Percentiles rank a stretch among this genome's conserved stretches.
phyloP scores from a whole-genome alignment of 2,888 invertebrate species.

The Drosophila subsilvestris region DNA sequence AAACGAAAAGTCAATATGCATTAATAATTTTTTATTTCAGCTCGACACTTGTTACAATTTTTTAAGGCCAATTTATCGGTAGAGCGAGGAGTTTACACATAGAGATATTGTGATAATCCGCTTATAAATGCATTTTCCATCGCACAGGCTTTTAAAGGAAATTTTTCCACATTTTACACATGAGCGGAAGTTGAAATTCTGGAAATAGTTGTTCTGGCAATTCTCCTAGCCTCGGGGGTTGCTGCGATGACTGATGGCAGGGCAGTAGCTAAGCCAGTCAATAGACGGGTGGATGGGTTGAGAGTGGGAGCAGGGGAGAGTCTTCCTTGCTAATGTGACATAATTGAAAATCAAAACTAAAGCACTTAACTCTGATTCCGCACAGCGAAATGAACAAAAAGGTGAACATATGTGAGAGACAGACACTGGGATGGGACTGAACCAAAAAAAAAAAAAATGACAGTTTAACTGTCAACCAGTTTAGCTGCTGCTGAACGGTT shows the following conservation, averaged over 20 bases:
- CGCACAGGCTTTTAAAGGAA: slow-evolving; percentile 57
- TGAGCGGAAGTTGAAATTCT: slow-evolving; percentile 60
- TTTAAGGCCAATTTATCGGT: slow-evolving; percentile 65
- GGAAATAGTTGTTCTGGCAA: slow-evolving; percentile 47
- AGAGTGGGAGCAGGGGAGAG: slow-evolving; percentile 4
- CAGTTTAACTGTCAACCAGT: slow-evolving; percentile 77
- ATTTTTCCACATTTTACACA: slow-evolving; percentile 69
- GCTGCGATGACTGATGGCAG: slow-evolving; percentile 67
- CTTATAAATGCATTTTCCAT: slow-evolving; percentile 66
- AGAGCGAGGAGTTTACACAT: slow-evolving; percentile 8
- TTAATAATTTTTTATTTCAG: slow-evolving; percentile 38
- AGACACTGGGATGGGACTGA: slow-evolving; percentile 14
- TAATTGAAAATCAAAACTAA: slow-evolving; percentile 82
- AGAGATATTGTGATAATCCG: slow-evolving; percentile 64
- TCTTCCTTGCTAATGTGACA: slow-evolving; percentile 72
- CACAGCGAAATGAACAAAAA: slow-evolving; percentile 72
- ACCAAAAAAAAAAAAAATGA: slow-evolving; percentile 68
- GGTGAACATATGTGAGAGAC: slow-evolving; percentile 69
- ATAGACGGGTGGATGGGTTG: slow-evolving; percentile 36
- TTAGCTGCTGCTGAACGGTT: slow-evolving; percentile 22
- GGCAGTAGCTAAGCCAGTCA: slow-evolving; percentile 64
- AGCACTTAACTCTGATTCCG: slow-evolving; percentile 77
- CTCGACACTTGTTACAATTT: slow-evolving; percentile 77
- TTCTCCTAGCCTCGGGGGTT: slow-evolving; percentile 47
- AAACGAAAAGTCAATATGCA: slow-evolving; percentile 66